Conservation (phyloP, 1,140 invertebrate species). For the Thereuonema tuberculata region DNA sequence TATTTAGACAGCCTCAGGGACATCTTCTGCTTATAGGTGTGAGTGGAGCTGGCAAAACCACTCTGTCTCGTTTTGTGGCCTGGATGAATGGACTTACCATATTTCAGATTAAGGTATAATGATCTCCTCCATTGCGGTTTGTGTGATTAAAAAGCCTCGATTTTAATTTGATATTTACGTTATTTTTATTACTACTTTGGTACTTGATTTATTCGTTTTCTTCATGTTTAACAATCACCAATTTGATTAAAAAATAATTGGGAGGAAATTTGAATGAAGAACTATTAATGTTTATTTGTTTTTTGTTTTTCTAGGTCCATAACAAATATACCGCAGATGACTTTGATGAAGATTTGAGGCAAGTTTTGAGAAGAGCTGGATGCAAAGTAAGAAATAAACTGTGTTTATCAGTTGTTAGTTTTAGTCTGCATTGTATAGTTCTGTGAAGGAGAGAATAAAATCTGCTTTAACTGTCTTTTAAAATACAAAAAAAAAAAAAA, state of each 20-base stretch:
- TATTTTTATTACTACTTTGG: too few relatives aligned
- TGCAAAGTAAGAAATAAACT: conserved; percentile 69
- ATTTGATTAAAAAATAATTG: too few relatives aligned
- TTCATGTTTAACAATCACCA: too few relatives aligned
- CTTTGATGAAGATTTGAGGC: conserved; percentile 96
- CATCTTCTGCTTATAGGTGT: conserved; percentile 94
- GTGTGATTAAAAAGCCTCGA: background rate
- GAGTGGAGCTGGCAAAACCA: conserved; percentile 97
- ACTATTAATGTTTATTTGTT: background rate
- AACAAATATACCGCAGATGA: conserved; percentile 98
- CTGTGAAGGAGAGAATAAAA: too few relatives aligned
- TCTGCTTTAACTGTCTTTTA: too few relatives aligned
- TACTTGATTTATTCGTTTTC: too few relatives aligned
- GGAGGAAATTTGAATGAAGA: too few relatives aligned
- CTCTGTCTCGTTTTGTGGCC: conserved; percentile 94
- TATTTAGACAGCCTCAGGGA: conserved; percentile 96
- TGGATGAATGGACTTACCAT: conserved; percentile 99
- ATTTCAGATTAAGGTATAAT: conserved; percentile 78
- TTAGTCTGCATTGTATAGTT: too few relatives aligned
- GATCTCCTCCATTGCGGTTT: background rate
- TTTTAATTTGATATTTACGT: background rate
- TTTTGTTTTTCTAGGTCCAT: conserved; percentile 55
- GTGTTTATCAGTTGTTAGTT: too few relatives aligned
- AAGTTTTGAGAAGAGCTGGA: conserved; percentile 81
- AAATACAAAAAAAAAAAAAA: too few relatives aligned